These are phyloP conservation scores for Alouatta palliata DNA, from an alignment of 2,113 vertebrate genomes.

Conservation along the genomic window DNA sequence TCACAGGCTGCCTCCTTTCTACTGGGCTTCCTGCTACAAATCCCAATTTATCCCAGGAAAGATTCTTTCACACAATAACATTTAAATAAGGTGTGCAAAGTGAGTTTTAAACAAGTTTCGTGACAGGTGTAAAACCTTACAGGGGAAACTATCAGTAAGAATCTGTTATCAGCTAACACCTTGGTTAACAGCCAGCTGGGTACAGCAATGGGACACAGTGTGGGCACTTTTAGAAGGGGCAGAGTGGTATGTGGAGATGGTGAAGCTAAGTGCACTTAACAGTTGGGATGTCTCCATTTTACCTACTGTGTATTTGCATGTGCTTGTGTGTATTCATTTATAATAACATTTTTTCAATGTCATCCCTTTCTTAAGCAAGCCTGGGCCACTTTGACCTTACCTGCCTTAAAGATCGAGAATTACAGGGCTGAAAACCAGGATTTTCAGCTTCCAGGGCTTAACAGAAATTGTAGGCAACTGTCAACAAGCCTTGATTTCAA, in stretches of 20 bases:
- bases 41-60: not conserved
- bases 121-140: not conserved
- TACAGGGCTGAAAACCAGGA: not conserved
- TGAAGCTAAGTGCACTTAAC: not conserved
- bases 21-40: not conserved
- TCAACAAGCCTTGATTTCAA: not conserved
- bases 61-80: not conserved
- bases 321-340: not conserved
- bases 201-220: not conserved
- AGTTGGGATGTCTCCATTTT: not conserved
- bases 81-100: conserved; percentile 40
- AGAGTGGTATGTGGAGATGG: not conserved
- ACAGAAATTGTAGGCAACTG: not conserved
- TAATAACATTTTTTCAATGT: not conserved
- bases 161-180: not conserved
- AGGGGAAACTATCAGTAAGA: not conserved
- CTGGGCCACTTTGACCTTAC: not conserved
- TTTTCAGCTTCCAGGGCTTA: not conserved
- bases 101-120: conserved; percentile 13
- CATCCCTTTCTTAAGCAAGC: not conserved
- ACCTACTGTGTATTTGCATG: not conserved
- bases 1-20: not conserved
- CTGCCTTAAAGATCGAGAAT: not conserved
- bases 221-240: no score
- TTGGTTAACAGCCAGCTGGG: not conserved